phyloP scores from a whole-genome alignment of 2,888 invertebrate species.

The Caenorhabditis sp. region DNA sequence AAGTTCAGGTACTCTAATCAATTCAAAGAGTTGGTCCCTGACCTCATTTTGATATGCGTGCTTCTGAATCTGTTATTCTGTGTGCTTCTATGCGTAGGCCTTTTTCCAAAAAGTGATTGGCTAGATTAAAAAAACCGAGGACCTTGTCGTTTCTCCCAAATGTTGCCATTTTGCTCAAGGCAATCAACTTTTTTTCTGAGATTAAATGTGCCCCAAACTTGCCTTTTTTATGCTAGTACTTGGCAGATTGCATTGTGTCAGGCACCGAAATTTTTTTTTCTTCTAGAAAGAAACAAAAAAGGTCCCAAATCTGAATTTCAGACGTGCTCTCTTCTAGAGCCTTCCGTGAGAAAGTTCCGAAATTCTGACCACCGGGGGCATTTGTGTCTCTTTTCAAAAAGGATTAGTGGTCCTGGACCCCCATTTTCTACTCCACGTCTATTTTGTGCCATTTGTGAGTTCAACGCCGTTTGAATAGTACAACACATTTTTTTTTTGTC shows the following conservation, averaged over 20 bases:
- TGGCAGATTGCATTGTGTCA: conserved; percentile 23
- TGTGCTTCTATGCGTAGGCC: background rate
- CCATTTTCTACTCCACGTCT: conserved; percentile 6
- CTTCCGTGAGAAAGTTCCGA: conserved; percentile 22
- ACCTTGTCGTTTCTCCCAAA: conserved; percentile 20
- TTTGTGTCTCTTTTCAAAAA: conserved; percentile 39
- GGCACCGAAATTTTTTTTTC: background rate
- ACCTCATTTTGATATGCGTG: conserved; percentile 29
- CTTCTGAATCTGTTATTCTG: conserved; percentile 35
- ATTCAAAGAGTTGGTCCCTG: conserved; percentile 11
- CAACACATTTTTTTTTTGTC: conserved; percentile 40
- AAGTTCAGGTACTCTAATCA: conserved; percentile 62
- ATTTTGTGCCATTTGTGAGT: conserved; percentile 32
- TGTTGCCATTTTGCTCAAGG: conserved; percentile 62
- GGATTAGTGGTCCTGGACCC: conserved; percentile 54
- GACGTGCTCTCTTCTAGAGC: conserved; percentile 29
- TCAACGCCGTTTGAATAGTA: conserved; percentile 50
- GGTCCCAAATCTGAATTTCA: conserved; percentile 13
- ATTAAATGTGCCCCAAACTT: conserved; percentile 47
- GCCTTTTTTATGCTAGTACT: conserved; percentile 36
- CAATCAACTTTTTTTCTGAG: conserved; percentile 62
- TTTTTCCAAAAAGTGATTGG: conserved; percentile 56
- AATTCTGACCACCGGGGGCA: conserved; percentile 35
- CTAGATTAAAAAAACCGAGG: conserved; percentile 49
- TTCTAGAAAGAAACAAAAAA: conserved; percentile 3